These are phyloP conservation scores for Aporrectodea caliginosa DNA, from an alignment of 1,140 invertebrate genomes.

Conservation along the genomic window DNA sequence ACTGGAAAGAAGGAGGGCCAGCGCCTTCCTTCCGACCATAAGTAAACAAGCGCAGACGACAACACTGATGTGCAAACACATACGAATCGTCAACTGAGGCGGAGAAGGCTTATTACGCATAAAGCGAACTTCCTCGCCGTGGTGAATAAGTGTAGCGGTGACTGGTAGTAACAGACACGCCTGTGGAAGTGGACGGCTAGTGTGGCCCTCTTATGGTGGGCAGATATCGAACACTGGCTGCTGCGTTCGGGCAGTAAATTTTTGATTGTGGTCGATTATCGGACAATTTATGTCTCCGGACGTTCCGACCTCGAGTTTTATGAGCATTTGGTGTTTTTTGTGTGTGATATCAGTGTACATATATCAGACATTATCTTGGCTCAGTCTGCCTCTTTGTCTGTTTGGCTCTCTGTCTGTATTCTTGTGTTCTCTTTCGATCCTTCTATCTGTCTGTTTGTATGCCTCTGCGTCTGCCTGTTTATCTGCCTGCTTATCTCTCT, in stretches of 20 bases:
- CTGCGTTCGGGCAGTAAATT: neutral
- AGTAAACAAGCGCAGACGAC: too few relatives aligned
- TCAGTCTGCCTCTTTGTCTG: neutral
- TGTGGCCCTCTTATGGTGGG: neutral
- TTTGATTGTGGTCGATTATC: neutral
- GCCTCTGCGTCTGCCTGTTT: neutral
- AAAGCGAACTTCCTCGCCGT: neutral
- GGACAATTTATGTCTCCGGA: neutral
- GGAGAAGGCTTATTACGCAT: too few relatives aligned
- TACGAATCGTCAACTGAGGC: too few relatives aligned
- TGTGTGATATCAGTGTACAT: neutral
- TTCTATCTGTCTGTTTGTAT: neutral
- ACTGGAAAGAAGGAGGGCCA: too few relatives aligned
- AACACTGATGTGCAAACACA: too few relatives aligned
- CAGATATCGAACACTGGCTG: too few relatives aligned
- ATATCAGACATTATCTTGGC: neutral
- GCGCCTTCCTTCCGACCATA: too few relatives aligned
- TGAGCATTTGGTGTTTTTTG: neutral
- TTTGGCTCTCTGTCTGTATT: neutral
- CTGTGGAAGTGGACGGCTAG: neutral
- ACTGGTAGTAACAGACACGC: too few relatives aligned
- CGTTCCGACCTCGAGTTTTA: too few relatives aligned
- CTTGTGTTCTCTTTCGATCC: neutral
- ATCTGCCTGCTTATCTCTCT: neutral
- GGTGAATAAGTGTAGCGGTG: too few relatives aligned